Conservation (phyloP, 2,113 vertebrate genomes). For the Dendropsophus ebraccatus region DNA sequence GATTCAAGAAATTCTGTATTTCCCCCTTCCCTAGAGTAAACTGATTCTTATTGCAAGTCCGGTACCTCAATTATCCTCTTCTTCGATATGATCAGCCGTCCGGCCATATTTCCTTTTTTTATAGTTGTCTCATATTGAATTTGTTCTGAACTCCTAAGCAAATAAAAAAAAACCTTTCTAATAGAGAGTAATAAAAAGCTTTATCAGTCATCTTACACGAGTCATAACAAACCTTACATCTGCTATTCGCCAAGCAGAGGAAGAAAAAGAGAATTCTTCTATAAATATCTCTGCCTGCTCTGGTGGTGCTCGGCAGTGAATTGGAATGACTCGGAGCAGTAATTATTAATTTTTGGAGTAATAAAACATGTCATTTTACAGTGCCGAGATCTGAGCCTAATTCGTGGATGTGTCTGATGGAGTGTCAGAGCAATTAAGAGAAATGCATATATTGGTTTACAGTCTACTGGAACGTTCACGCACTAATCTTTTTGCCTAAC, state of each 20-base stretch:
- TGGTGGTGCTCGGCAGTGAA: constrained; percentile 1
- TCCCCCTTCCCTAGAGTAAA: background rate
- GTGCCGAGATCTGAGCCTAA: constrained; percentile 35
- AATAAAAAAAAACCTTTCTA: background rate
- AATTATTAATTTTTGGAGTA: constrained; percentile 50
- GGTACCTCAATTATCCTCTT: background rate
- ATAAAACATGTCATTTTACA: constrained; percentile 56
- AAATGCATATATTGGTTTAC: constrained; percentile 40
- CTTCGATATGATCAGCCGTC: background rate
- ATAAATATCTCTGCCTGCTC: constrained; percentile 29
- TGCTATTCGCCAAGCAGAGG: background rate
- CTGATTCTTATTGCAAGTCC: background rate
- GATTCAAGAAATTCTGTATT: background rate
- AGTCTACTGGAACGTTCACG: background rate
- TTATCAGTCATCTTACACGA: constrained; percentile 1
- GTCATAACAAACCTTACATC: background rate
- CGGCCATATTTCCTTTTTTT: background rate
- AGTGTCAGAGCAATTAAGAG: constrained; percentile 51
- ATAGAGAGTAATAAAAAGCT: background rate
- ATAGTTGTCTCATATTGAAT: background rate
- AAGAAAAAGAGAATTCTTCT: constrained; percentile 5
- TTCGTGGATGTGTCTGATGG: constrained; percentile 37
- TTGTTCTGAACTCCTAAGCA: background rate
- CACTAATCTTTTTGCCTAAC: background rate
- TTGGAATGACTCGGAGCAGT: constrained; percentile 47